Conservation (phyloP, 92 coral and sea anemone genomes). For the Metridium senile region DNA sequence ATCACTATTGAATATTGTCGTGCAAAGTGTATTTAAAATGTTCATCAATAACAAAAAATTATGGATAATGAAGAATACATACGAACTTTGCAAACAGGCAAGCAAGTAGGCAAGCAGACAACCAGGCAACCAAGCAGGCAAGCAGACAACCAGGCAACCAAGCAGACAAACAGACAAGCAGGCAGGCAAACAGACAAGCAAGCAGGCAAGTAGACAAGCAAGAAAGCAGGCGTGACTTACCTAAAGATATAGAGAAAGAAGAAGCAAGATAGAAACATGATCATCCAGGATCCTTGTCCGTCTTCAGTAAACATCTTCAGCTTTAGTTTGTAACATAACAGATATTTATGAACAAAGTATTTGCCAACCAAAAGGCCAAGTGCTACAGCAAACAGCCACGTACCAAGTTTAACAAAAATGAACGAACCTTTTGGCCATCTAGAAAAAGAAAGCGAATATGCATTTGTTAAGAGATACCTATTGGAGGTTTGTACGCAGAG, state of each 20-base stretch:
- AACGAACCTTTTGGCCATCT: conserved; percentile 83
- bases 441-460: background rate
- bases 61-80: too few relatives aligned
- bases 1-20: too few relatives aligned
- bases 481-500: too few relatives aligned
- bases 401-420: conserved; percentile 66
- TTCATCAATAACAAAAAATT: too few relatives aligned
- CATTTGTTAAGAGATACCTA: background rate
- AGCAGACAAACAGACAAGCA: too few relatives aligned
- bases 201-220: background rate
- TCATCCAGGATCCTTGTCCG: conserved; percentile 93
- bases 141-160: too few relatives aligned
- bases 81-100: too few relatives aligned
- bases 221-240: background rate
- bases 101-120: too few relatives aligned
- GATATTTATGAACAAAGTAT: conserved; percentile 71
- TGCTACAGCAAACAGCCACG: conserved; percentile 70
- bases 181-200: background rate
- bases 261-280: conserved; percentile 77
- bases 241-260: conserved; percentile 72
- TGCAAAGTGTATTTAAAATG: too few relatives aligned
- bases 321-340: conserved; percentile 70
- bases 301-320: conserved; percentile 85
- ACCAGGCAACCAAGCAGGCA: too few relatives aligned
- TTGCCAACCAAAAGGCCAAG: conserved; percentile 73